Evolutionary conservation across 1,140 invertebrate species (phyloP), one percentile per base, ranked within the genome.

Genomic region (Stegodyphus mimosarum): DNA sequence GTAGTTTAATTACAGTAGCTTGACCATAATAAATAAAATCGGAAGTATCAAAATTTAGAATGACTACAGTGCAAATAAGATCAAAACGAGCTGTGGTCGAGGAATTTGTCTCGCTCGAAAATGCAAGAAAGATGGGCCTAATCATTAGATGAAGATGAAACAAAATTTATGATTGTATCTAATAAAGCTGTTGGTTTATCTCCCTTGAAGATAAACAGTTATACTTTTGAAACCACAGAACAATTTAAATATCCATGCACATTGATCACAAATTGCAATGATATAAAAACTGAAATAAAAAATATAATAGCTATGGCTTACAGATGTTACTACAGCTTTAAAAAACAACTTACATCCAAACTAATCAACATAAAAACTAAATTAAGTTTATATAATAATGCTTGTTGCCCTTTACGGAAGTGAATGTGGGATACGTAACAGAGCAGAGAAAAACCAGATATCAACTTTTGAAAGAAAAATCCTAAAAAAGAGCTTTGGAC

Each of bases 161-260:
- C 67, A 17, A 70, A 70, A 48, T 70, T 70, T 70, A 33, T 70
- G 17, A 33, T 18, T 70, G 17, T 70, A 70, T 9, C 7, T 2
- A 17, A 50, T 4, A 70, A 48, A 48, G 49, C 33, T 11, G 3
- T 9, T 67, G 69, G 48, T 33, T 48, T 48, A 70, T 70, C 69
- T 70, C 69, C 48, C 49, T 70, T 70, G 11, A 49, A 70, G 49
- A 70, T 70, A 13, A 70, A 7, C 48, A 70, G 49, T 67, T 70
- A 48, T 70, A 50, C 5, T 49, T 70, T 70, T 70, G 69, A 49
- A 50, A 49, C 10, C 49, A 48, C 15, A 50, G 5, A 70, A 70
- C 69, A 70, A 7, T 48, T 70, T 49, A 70, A 49, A 10, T 49
- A 70, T 5, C 69, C 49, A 48, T 7, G 67, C 7, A 55, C 53